Evolutionary conservation across 2,797 vertebrate species (phyloP), one percentile per base, ranked within the genome.

Genomic region (Gambusia yucatana): DNA sequence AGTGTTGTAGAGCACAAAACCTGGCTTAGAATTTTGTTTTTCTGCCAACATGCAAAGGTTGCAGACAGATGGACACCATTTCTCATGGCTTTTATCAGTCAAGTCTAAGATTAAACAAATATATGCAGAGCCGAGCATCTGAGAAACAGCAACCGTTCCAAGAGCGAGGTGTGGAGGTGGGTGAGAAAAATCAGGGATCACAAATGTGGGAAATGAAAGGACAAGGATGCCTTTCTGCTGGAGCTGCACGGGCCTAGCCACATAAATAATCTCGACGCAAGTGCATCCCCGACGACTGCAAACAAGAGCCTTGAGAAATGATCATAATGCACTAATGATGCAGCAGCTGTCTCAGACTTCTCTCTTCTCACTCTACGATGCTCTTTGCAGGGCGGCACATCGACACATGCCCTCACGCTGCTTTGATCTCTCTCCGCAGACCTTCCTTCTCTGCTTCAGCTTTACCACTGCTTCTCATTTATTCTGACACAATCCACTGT

Each of bases 311-410:
- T 72, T 3, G 87, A 92, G 91, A 89, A 90, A 91, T 89, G 91
- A 90, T 94, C 90, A 87, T 92, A 86, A 94, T 91, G 73, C 90
- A 84, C 93, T 93, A 95, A 93, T 93, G 93, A 95, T 94, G 91
- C 88, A 79, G 86, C 92, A 91, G 94, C 90, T 93, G 94, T 94
- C 92, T 87, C 69, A 13, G 79, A 88, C 87, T 82, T 75, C 85
- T 84, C 86, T 87, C 88, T 93, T 88, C 86, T 84, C 86, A 61
- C 84, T 88, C 87, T 77, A 77, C 79, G 1, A 28, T 73, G 81
- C 84, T 88, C 80, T 86, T 84, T 84, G 82, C 84, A 77, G 75
- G 25, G 78, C 79, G 79, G 84, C 82, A 82, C 82, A 65, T 77
- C 71, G 75, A 90, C 86, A 83, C 79, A 80, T 84, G 25, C 87